These are phyloP conservation scores for Saxidomus purpurata DNA, from an alignment of 1,140 invertebrate genomes.

Conservation along the genomic window DNA sequence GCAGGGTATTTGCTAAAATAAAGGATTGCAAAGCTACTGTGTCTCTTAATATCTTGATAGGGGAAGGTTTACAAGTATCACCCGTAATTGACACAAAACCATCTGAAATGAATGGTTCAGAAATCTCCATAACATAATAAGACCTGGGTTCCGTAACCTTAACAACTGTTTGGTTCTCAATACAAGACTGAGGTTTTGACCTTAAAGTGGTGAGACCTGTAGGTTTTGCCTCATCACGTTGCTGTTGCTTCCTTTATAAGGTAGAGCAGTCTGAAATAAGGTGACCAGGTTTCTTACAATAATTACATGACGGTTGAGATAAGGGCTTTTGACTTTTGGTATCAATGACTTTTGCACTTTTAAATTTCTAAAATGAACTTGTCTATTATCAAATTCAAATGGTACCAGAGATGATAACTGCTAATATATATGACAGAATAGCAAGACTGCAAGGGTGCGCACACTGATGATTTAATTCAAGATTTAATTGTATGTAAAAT, in stretches of 20 bases:
- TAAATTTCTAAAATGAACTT: too few species aligned
- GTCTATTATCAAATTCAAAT: too few species aligned
- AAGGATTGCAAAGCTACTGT: constrained; percentile 38
- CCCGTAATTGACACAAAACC: constrained; percentile 35
- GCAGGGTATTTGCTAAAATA: constrained; percentile 25
- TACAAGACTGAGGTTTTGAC: constrained; percentile 41
- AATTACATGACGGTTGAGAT: constrained; percentile 6
- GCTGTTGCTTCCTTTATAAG: constrained; percentile 35
- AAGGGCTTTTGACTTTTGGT: constrained; percentile 43
- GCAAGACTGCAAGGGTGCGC: too few species aligned
- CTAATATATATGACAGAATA: too few species aligned
- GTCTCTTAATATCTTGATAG: constrained; percentile 24
- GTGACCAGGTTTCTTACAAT: constrained; percentile 41
- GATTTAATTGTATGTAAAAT: too few species aligned
- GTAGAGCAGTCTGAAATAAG: constrained; percentile 23
- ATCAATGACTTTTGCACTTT: background rate
- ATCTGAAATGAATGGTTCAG: constrained; percentile 18
- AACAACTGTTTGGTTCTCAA: constrained; percentile 13
- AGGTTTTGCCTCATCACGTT: constrained; percentile 42
- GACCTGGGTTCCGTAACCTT: constrained; percentile 19
- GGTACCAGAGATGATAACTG: too few species aligned
- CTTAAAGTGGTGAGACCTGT: constrained; percentile 22
- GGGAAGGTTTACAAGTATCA: constrained; percentile 4
- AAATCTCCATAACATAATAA: constrained; percentile 31
- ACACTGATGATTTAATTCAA: too few species aligned